phyloP scores from a whole-genome alignment of 2,113 vertebrate genomes.

The Vulpes vulpes region DNA sequence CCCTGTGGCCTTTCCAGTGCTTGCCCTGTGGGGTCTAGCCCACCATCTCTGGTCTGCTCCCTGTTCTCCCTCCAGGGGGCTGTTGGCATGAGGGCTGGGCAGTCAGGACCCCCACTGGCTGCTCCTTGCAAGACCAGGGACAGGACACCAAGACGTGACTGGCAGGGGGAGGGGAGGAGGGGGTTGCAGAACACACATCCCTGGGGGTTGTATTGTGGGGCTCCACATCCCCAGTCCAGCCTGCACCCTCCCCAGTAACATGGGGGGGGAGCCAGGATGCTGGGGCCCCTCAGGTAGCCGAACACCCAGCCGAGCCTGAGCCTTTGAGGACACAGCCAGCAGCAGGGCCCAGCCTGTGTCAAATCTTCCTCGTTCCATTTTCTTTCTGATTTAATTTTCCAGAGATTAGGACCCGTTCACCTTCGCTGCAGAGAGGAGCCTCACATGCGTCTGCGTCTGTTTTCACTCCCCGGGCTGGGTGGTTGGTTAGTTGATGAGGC shows the following conservation, averaged over 20 bases:
- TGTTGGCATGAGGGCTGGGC: neutral
- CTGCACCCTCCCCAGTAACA: neutral
- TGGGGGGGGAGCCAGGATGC: neutral
- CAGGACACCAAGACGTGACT: neutral
- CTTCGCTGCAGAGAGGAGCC: constrained; percentile 75
- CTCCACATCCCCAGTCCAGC: neutral
- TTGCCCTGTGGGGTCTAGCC: neutral
- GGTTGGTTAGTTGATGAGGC: neutral
- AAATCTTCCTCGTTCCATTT: constrained; percentile 83
- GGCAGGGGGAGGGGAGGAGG: neutral
- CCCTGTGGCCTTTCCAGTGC: neutral
- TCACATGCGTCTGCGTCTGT: rapidly evolving
- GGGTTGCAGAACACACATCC: neutral
- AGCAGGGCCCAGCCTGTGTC: constrained; percentile 24
- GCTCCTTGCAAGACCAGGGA: neutral
- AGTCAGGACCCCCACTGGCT: neutral
- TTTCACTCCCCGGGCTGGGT: constrained; percentile 61
- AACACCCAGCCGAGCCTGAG: neutral
- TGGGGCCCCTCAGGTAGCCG: neutral
- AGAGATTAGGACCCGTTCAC: constrained; percentile 86
- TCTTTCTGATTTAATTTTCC: constrained; percentile 89
- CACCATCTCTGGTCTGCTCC: neutral
- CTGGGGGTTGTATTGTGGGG: neutral
- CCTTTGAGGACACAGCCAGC: constrained; percentile 51
- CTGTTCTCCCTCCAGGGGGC: neutral